A percentile compares a stretch with the other conserved stretches of the same genome.
phyloP scores from a whole-genome alignment of 2,113 vertebrate genomes.

The Colinus virginianus region DNA sequence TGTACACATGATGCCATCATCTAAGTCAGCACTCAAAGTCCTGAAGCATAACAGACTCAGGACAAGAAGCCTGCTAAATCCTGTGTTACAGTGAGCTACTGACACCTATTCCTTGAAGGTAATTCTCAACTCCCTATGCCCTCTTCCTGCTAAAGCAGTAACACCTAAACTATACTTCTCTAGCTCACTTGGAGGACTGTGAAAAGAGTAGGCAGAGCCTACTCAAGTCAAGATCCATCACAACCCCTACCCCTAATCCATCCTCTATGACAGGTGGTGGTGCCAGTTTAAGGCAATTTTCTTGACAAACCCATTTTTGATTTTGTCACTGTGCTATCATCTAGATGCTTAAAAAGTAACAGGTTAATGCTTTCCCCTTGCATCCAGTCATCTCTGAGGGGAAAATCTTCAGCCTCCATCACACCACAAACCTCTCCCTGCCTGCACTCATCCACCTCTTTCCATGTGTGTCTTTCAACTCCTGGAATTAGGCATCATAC shows the following conservation, averaged over 20 bases:
- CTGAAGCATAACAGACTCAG: background rate
- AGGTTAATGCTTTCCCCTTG: background rate
- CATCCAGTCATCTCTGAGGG: background rate
- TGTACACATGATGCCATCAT: background rate
- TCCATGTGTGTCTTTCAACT: background rate
- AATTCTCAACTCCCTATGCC: background rate
- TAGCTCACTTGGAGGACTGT: background rate
- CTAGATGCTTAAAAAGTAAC: background rate
- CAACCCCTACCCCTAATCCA: background rate
- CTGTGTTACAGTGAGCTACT: background rate
- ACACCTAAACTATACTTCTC: background rate
- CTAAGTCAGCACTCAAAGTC: background rate
- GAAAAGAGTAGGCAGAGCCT: background rate
- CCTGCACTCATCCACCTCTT: background rate
- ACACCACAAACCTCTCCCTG: background rate
- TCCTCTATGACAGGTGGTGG: background rate
- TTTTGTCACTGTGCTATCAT: background rate
- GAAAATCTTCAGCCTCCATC: background rate
- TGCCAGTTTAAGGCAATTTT: slow-evolving; percentile 8
- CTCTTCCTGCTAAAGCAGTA: background rate
- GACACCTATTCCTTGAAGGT: background rate
- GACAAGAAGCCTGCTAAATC: background rate
- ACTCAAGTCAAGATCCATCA: background rate
- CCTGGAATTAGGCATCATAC: background rate
- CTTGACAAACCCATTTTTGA: background rate